phyloP scores from a whole-genome alignment of 2,888 invertebrate genomes.

The Microctonus brassicae region DNA sequence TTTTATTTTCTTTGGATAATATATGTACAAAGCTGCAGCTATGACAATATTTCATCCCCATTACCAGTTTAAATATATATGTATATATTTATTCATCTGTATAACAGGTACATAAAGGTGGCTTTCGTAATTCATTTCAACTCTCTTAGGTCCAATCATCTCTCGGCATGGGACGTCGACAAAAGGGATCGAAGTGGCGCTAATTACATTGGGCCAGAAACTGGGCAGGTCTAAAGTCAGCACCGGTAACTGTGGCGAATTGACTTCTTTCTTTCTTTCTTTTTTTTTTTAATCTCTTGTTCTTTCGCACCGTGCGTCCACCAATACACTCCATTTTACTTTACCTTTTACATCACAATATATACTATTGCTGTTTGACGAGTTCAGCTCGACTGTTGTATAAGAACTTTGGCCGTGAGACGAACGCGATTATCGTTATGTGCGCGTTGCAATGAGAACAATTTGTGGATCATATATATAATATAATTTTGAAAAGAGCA shows the following conservation, averaged over 20 bases:
- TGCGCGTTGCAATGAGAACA: conserved; percentile 21
- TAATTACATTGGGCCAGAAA: conserved; percentile 58
- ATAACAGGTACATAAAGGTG: too few relatives aligned
- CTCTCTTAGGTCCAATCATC: background rate
- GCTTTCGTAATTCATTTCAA: background rate
- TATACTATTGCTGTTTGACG: conserved; percentile 7
- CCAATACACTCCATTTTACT: background rate
- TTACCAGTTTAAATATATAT: background rate
- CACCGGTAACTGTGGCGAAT: conserved; percentile 49
- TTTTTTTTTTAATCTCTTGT: background rate
- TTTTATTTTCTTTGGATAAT: background rate
- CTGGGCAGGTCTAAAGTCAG: conserved; percentile 33
- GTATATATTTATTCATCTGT: too few relatives aligned
- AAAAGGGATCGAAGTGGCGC: conserved; percentile 61
- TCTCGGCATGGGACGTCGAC: conserved; percentile 46
- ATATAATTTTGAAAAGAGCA: background rate
- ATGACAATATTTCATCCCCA: background rate
- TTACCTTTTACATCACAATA: too few relatives aligned
- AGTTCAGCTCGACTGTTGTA: too few relatives aligned
- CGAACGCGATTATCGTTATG: conserved; percentile 20
- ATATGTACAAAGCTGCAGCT: too few relatives aligned
- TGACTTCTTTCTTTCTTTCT: conserved; percentile 12
- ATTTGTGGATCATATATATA: too few relatives aligned
- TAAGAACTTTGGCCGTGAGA: conserved; percentile 36
- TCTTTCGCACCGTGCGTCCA: background rate